A percentile compares a stretch with the other conserved stretches of the same genome.
phyloP scores from a whole-genome alignment of 2,113 vertebrate genomes.

The Mus musculus region DNA sequence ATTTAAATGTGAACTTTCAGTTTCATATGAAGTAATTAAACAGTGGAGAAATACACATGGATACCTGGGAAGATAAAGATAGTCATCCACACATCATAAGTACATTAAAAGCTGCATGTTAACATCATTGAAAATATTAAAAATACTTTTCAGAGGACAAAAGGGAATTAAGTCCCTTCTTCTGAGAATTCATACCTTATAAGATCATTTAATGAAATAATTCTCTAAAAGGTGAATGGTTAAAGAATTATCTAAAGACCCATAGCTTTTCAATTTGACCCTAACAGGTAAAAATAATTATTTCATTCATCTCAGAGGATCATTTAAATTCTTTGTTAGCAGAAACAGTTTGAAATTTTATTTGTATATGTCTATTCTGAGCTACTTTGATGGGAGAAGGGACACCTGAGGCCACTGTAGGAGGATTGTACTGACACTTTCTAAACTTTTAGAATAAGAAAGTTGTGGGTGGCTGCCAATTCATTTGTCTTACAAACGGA shows the following conservation, averaged over 20 bases:
- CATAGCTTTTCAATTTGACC: constrained; percentile 2
- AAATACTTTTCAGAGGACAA: constrained; percentile 14
- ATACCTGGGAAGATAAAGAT: background rate
- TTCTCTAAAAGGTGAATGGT: background rate
- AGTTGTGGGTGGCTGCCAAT: constrained; percentile 68
- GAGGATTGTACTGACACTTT: constrained; percentile 49
- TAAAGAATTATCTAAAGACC: background rate
- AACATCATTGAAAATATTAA: constrained; percentile 20
- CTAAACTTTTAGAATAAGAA: constrained; percentile 75
- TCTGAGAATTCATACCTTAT: background rate
- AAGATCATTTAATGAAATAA: constrained; percentile 22
- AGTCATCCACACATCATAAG: background rate
- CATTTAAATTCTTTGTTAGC: constrained; percentile 35
- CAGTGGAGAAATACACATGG: background rate
- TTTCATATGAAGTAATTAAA: constrained; percentile 16
- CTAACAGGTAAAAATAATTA: background rate
- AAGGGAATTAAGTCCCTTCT: background rate
- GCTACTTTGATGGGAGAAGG: constrained; percentile 22
- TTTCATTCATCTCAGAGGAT: constrained; percentile 30
- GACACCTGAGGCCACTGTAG: background rate
- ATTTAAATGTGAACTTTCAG: constrained; percentile 28
- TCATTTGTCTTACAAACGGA: constrained; percentile 84
- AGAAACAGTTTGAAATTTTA: constrained; percentile 18
- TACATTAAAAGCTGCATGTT: background rate
- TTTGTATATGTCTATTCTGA: constrained; percentile 46